Evolutionary conservation across 1,140 invertebrate species (phyloP), one percentile per base, ranked within the genome.

Genomic region (Rhagoletis pomonella): DNA sequence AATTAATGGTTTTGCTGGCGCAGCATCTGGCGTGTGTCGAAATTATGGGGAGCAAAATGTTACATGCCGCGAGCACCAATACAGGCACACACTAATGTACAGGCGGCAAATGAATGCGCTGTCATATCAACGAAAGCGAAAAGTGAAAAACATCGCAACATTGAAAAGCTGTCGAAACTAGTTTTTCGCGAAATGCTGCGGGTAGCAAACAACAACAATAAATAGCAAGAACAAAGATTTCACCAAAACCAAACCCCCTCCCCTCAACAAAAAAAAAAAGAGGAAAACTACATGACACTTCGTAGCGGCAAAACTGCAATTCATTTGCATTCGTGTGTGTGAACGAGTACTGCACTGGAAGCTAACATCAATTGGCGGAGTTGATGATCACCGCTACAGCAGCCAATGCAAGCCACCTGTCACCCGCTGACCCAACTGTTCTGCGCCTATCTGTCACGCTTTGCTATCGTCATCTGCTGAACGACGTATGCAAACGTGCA

Each of bases 111-210:
- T 81, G 39, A 47, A 81, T 81, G 19, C 55, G 73, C 73, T 81
- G 73, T 81, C 73, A 81, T 81, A 81, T 81, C 73, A 81, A 47
- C 73, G 73, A 81, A 81, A 81, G 19, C 73, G 73, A 81, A 81
- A 81, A 81, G 73, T 81, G 73, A 81, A 81, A 81, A 19, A 17
- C 73, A 55, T 19, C 73, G 55, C 73, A 19, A 55, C 67, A 81
- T 19, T 47, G 44, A 58, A 81, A 81, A 55, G 19, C 47, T 81
- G 73, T 81, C 73, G 44, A 81, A 81, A 81, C 14, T 81, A 55
- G 73, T 81, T 81, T 73, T 81, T 44, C 47, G 14, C 47, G 6
- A 81, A 50, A 50, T 58, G 47, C 17, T 50, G 47, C 7, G 47
- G 47, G 29, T 55, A 29, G 7, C 4, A 81, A 55, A 10, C 44